Evolutionary conservation across 2,797 vertebrate genomes (phyloP).

Genomic region (Phalloptychus januarius): DNA sequence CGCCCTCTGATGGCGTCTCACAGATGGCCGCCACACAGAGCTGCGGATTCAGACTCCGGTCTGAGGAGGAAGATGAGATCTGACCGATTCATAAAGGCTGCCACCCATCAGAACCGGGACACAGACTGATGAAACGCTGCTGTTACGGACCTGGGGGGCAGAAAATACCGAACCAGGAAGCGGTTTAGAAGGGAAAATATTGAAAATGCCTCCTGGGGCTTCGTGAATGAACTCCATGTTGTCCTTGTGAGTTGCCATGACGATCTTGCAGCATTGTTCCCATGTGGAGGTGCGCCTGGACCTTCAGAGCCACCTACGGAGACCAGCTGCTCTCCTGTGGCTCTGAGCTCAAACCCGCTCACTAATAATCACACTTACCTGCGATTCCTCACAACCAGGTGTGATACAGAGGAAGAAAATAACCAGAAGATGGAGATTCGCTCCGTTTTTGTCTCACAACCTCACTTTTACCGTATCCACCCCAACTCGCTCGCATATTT

Average conservation of each 20-base stretch:
- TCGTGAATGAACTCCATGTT: slow-evolving; percentile 34
- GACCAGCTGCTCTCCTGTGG: slow-evolving; percentile 40
- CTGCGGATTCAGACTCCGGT: slow-evolving; percentile 10
- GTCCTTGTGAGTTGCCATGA: slow-evolving; percentile 74
- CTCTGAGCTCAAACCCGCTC: slow-evolving; percentile 31
- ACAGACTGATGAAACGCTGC: not conserved
- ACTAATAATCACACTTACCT: not conserved
- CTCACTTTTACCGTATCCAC: not conserved
- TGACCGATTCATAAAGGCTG: slow-evolving; percentile 54
- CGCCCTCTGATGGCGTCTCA: slow-evolving; percentile 16
- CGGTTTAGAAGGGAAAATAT: slow-evolving; percentile 1
- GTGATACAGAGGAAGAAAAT: not conserved
- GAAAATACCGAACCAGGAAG: not conserved
- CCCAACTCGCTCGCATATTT: not conserved
- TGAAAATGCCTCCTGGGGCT: not conserved
- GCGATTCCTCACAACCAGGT: not conserved
- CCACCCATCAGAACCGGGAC: slow-evolving; percentile 18
- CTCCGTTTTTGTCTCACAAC: not conserved
- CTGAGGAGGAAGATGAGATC: slow-evolving; percentile 59
- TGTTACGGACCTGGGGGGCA: not conserved
- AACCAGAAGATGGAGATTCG: not conserved
- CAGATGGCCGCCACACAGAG: slow-evolving; percentile 45
- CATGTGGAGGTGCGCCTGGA: slow-evolving; percentile 66
- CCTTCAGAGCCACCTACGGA: slow-evolving; percentile 44
- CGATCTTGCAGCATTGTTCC: slow-evolving; percentile 67